These are phyloP conservation scores for Haplochromis burtoni DNA, from an alignment of 2,113 vertebrate species.

Conservation along the genomic window DNA sequence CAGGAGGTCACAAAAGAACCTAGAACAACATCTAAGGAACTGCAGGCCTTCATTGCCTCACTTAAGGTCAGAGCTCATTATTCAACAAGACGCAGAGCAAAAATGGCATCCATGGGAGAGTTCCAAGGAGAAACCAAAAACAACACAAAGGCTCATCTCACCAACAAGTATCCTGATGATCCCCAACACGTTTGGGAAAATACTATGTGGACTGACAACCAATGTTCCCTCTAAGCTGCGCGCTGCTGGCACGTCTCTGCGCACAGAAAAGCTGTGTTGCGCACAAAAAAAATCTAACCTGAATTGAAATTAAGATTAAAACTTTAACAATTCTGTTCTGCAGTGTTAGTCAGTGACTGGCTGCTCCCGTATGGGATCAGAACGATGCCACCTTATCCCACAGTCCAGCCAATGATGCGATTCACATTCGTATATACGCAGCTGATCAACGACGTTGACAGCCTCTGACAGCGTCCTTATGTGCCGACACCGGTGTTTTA, in stretches of 20 bases:
- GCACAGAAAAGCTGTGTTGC: not conserved
- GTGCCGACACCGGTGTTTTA: not conserved
- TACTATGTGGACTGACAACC: not conserved
- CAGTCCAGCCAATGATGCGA: accelerated
- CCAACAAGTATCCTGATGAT: not conserved
- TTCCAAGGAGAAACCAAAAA: not conserved
- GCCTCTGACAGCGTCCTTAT: accelerated
- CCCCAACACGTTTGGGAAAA: not conserved
- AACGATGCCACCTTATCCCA: not conserved
- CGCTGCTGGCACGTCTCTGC: not conserved
- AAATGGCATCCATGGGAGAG: not conserved
- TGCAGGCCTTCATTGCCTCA: not conserved
- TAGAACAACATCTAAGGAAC: not conserved
- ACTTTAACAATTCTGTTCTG: accelerated
- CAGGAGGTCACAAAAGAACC: not conserved
- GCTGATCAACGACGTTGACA: accelerated
- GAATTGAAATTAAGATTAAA: not conserved
- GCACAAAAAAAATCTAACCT: not conserved
- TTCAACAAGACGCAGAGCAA: not conserved
- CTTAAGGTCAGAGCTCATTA: not conserved
- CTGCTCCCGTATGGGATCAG: accelerated
- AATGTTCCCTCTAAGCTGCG: not conserved
- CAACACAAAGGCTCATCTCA: not conserved
- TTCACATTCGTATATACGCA: too few relatives aligned
- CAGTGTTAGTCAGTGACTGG: accelerated